Base-by-base conservation (phyloP, 2,113 vertebrate genomes). In the Brachyistius frenatus region DNA sequence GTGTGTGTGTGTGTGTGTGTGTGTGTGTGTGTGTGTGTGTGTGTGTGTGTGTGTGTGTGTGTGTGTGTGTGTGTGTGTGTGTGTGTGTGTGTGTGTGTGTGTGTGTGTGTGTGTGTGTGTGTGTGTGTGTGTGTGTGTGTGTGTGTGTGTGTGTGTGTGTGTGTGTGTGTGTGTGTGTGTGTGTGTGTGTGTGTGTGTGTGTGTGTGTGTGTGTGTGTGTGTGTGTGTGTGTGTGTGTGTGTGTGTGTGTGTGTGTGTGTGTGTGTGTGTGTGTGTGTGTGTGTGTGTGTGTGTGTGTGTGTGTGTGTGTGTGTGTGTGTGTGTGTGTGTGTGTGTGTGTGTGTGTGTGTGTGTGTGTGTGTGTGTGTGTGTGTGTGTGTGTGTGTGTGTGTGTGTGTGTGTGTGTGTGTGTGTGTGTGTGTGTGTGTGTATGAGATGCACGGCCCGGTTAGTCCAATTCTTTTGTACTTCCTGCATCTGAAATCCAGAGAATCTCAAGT, bases 401-500 rank as follows among this genome's bases (percentile, higher is more conserved):
- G 46, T 62, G n/a, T 41, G 71, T 75, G 37, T 56, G 36, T 30
- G 30, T 49, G 15, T 81, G 5, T 33, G 13, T 5, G 9, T 54
- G 46, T 33, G 31, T 60, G 33, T 61, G 23, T 23, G 23, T 54
- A 13, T 47, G 44, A 81, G 39, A 54, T 23, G 53, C 46, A 53
- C 9, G 11, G 13, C 32, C 31, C 13, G 11, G 41, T 76, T 66
- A 23, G 30, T 61, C 31, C 55, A 2, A 49, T 69, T n/a, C 23
- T 73, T 64, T 73, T 68, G 36, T 16, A 36, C 52, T 56, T 78
- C 75, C 72, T 62, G 36, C 9, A 75, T 72, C 44, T 16, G 8
- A 69, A 64, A 52, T 53, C 7, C 8, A 0, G 0, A 46, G 15
- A 66, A 39, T 50, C 31, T 73, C 6, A 54, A 32, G 11, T 54